Base-by-base conservation (phyloP, 2,113 vertebrate genomes). In the Gallinago paraguaiae region DNA sequence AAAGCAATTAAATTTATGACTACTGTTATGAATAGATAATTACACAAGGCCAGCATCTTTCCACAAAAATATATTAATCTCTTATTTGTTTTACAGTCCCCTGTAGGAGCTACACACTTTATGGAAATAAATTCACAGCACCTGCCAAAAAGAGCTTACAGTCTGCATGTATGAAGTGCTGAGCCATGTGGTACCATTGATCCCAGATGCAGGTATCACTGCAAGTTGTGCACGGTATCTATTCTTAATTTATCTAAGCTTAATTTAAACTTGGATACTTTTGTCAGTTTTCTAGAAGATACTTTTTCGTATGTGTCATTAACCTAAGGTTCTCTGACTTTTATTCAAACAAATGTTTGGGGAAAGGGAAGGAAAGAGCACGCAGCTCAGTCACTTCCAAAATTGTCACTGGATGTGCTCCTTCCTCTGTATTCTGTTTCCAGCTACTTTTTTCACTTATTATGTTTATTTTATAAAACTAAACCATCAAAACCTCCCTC, bases 291-390 rank as follows among this genome's bases (percentile, higher is more conserved):
- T 88, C 80, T n/a, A 84, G 46, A 83, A 86, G 63, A 17, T 46
- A 60, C 46, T 63, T 91, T 53, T 85, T 48, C 24, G 31, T 5
- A 6, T 7, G 25, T 27, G 60, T 18, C 43, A 25, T 74, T 50
- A 77, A 80, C 22, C 24, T n/a, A 45, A 48, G 63, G 25, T 33
- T 71, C 37, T 33, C 45, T 56, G 53, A 54, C 30, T 37, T 30
- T 27, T 51, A 43, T 37, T 69, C 57, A 37, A 68, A 48, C 7
- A 35, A 69, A 53, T 2, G 20, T 11, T 17, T 30, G 4, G 17
- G 10, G 27, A 27, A 22, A 30, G 28, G 12, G 9, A 17, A 37
- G 0, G 0, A 3, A 25, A 4, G 7, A 46, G 8, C 1, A 0
- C 5, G 3, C 7, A 64, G 60, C 31, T 65, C 43, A 37, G 28